Evolutionary conservation across 2,888 invertebrate species (phyloP).

Genomic region (Drosophila subquinaria): DNA sequence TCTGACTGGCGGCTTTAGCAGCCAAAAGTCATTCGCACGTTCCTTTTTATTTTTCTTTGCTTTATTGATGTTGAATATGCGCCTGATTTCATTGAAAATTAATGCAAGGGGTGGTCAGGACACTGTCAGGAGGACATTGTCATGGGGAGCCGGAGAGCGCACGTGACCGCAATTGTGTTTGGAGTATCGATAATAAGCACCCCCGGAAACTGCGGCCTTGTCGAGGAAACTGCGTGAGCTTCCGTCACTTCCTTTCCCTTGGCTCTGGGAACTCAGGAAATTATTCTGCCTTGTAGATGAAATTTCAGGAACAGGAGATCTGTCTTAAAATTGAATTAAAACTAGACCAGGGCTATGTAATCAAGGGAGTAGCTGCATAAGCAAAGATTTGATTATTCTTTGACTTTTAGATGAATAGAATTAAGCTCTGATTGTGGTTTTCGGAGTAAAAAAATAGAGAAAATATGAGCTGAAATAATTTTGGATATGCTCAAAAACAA

Average conservation of each 20-base stretch:
- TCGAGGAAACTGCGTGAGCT: constrained; percentile 70
- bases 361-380: constrained; percentile 50
- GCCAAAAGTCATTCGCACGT: constrained; percentile 82
- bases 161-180: constrained; percentile 85
- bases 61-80: constrained; percentile 57
- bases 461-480: neutral
- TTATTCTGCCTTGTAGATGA: constrained; percentile 37
- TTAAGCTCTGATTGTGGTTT: constrained; percentile 29
- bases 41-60: constrained; percentile 33
- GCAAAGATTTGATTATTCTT: constrained; percentile 53
- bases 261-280: constrained; percentile 51
- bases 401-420: constrained; percentile 32
- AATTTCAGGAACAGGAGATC: neutral
- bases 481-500: neutral
- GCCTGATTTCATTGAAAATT: constrained; percentile 82
- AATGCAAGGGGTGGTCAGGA: constrained; percentile 68
- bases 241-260: constrained; percentile 36
- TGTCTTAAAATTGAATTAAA: constrained; percentile 70
- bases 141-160: constrained; percentile 36
- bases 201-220: constrained; percentile 71
- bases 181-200: constrained; percentile 84
- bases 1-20: constrained; percentile 54
- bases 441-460: neutral
- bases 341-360: constrained; percentile 39
- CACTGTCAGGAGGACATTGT: constrained; percentile 10